phyloP scores from a whole-genome alignment of 2,888 invertebrate genomes.

The Branchellion lobata region DNA sequence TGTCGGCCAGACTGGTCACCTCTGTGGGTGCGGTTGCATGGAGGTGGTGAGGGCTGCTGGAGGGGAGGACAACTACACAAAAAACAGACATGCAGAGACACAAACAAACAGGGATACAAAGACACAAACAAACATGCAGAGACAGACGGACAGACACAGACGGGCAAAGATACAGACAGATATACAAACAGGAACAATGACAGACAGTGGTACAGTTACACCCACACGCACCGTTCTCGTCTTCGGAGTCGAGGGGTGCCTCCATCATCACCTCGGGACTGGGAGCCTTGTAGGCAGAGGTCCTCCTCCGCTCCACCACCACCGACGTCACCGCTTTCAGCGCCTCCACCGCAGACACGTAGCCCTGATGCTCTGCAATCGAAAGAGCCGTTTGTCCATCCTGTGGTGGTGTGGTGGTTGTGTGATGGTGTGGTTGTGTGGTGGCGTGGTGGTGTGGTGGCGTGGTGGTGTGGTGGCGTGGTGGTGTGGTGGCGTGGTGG shows the following conservation, averaged over 20 bases:
- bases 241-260: slow-evolving; percentile 95
- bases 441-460: too few species aligned
- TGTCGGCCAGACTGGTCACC: slow-evolving; percentile 27
- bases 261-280: slow-evolving; percentile 99
- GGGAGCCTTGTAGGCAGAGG: slow-evolving; percentile 87
- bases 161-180: too few species aligned
- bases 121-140: too few species aligned
- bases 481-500: too few species aligned
- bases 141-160: too few species aligned
- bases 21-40: not conserved
- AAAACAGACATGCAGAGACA: too few species aligned
- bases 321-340: slow-evolving; percentile 86
- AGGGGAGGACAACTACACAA: too few species aligned
- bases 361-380: slow-evolving; percentile 94
- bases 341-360: slow-evolving; percentile 96
- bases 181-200: too few species aligned
- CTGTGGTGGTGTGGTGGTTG: slow-evolving; percentile 65
- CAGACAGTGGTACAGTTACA: too few species aligned
- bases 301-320: slow-evolving; percentile 66
- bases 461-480: too few species aligned
- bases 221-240: slow-evolving; percentile 81
- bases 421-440: not conserved
- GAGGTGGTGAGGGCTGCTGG: too few species aligned
- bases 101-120: too few species aligned
- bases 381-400: slow-evolving; percentile 95